Percentiles rank a stretch among this genome's conserved stretches.
phyloP scores from a whole-genome alignment of 2,888 invertebrate species.

The Troides helena region DNA sequence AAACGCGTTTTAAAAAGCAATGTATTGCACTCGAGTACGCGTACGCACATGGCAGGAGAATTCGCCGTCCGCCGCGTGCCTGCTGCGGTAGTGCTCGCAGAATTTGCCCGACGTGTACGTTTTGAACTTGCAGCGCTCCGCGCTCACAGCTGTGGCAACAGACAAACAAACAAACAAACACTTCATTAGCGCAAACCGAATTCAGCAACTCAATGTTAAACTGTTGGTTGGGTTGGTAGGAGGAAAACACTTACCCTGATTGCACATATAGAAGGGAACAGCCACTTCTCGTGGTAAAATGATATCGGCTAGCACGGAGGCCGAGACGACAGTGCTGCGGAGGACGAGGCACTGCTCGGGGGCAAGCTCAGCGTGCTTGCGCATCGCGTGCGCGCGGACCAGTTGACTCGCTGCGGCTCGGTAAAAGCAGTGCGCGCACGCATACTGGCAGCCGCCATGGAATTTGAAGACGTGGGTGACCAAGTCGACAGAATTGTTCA shows the following conservation, averaged over 20 bases:
- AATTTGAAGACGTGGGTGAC: conserved; percentile 81
- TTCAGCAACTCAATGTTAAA: not conserved
- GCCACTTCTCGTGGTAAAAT: conserved; percentile 57
- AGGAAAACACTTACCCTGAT: conserved; percentile 46
- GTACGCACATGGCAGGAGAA: conserved; percentile 59
- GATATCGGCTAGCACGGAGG: conserved; percentile 33
- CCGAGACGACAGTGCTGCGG: conserved; percentile 40
- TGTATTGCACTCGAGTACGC: too few relatives aligned
- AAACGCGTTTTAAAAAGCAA: too few relatives aligned
- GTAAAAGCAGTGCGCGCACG: conserved; percentile 85
- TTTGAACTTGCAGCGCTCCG: conserved; percentile 51
- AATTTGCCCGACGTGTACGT: conserved; percentile 62
- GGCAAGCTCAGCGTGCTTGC: conserved; percentile 46
- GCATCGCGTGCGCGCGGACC: conserved; percentile 80
- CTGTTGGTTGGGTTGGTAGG: not conserved
- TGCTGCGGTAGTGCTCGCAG: conserved; percentile 53
- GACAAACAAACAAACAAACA: too few relatives aligned
- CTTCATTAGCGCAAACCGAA: not conserved
- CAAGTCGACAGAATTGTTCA: conserved; percentile 59
- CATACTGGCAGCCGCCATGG: conserved; percentile 82
- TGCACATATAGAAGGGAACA: conserved; percentile 58
- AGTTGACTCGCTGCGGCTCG: conserved; percentile 81
- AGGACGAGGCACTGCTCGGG: conserved; percentile 39
- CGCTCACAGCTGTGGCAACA: conserved; percentile 22
- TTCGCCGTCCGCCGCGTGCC: conserved; percentile 42